Evolutionary conservation across 1,140 invertebrate species (phyloP).

Genomic region (Caenorhabditis elegans): DNA sequence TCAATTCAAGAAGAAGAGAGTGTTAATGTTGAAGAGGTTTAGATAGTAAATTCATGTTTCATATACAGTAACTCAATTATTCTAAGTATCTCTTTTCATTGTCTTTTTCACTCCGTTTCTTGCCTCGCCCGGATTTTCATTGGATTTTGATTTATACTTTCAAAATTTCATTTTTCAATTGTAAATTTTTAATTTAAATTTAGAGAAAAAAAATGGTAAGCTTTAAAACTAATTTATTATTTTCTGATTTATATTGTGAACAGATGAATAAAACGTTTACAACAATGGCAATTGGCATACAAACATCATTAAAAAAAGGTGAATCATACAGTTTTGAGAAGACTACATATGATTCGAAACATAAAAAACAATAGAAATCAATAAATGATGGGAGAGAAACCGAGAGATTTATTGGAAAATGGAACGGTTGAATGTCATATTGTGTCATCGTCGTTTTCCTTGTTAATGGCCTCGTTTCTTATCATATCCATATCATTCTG

Average conservation of each 20-base stretch:
- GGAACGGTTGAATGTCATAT: conserved; percentile 3
- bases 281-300: no score
- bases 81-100: background rate
- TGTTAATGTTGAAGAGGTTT: background rate
- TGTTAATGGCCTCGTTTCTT: conserved; percentile 25
- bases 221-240: no score
- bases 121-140: conserved; percentile 12
- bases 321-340: no score
- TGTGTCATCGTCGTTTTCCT: background rate
- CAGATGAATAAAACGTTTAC: no score
- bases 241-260: no score
- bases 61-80: background rate
- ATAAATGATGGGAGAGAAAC: background rate
- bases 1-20: background rate
- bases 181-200: background rate
- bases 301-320: no score
- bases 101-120: background rate
- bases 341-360: conserved; percentile 8
- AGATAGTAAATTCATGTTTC: background rate
- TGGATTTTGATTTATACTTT: background rate
- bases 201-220: no score
- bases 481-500: conserved; percentile 17
- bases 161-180: background rate
- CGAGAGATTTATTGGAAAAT: background rate
- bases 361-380: background rate